Base-by-base conservation (phyloP, 1,140 invertebrate species). In the Lycorma delicatula region DNA sequence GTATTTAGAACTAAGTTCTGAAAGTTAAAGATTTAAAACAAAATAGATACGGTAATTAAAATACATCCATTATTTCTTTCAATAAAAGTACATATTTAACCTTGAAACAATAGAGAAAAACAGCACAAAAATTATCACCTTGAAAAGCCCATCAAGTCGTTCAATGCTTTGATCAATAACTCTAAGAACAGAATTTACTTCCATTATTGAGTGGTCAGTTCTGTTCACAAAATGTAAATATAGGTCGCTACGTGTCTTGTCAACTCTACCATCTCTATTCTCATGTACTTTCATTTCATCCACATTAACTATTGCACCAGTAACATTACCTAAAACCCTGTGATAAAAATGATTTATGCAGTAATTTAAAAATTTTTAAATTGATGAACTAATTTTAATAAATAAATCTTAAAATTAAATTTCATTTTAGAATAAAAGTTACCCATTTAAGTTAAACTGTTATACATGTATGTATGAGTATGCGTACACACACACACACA, bases 261-360 rank as follows among this genome's bases (percentile, higher is more conserved):
- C 93, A 1, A 97, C 89, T 0, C 89, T 87, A 6, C 93, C 93
- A 66, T 93, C 88, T 63, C 86, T 81, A 68, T 94, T 93, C 67
- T 92, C 89, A 69, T 97, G 93, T 28, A 92, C 87, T 69, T 90
- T 86, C 62, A 92, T 90, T 65, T 92, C 89, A 68, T 97, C 93
- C 1, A 96, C 84, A 67, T 97, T 97, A 2, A 97, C 93, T 59
- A 94, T 90, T 0, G 89, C 85, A 20, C 86, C 86, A 0, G 93
- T 94, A 0, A 95, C 89, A 66, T 87, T 89, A 1, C 85, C 82
- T 22, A 93, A 71, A 41, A 82, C 79, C 62, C 88, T 90, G 62
- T 44, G 72, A 67, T 67, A 67, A 60, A 54, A n/a, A n/a, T n/a
- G n/a, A n/a, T n/a, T n/a, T n/a, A n/a, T n/a, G n/a, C n/a, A n/a